Conservation (phyloP, 2,113 vertebrate species). For the Mesocricetus auratus region DNA sequence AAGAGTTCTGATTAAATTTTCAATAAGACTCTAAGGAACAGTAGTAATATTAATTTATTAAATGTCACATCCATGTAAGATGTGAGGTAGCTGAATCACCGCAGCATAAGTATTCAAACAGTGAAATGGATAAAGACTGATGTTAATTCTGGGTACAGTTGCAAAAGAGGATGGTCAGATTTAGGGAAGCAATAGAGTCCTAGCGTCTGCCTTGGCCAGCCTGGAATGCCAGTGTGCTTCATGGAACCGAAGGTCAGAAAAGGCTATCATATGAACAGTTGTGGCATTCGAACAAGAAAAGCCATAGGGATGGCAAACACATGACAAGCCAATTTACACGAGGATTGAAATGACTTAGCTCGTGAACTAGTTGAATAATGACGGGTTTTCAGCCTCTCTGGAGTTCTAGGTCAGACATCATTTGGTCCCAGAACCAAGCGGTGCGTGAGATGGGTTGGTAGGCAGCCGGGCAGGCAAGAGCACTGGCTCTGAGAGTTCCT, state of each 20-base stretch:
- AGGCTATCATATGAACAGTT: not conserved
- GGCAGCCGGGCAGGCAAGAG: not conserved
- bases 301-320: not conserved
- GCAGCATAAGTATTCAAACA: not conserved
- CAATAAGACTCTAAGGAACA: not conserved
- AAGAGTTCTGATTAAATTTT: not conserved
- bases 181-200: not conserved
- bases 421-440: not conserved
- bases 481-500: not conserved
- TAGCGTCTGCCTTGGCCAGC: not conserved
- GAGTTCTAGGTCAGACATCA: not conserved
- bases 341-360: not conserved
- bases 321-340: too few relatives aligned
- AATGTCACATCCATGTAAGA: not conserved
- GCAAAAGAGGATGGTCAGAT: not conserved
- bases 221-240: not conserved
- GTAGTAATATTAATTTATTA: conserved; percentile 16
- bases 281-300: not conserved
- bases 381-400: not conserved
- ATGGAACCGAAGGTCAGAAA: not conserved
- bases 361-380: not conserved
- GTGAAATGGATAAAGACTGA: not conserved
- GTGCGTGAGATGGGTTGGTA: not conserved
- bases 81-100: not conserved
- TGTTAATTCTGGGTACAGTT: not conserved